Percentiles rank a stretch among this genome's conserved stretches.
Conservation (phyloP, 1,140 invertebrate species). For the Drosophila sturtevanti region DNA sequence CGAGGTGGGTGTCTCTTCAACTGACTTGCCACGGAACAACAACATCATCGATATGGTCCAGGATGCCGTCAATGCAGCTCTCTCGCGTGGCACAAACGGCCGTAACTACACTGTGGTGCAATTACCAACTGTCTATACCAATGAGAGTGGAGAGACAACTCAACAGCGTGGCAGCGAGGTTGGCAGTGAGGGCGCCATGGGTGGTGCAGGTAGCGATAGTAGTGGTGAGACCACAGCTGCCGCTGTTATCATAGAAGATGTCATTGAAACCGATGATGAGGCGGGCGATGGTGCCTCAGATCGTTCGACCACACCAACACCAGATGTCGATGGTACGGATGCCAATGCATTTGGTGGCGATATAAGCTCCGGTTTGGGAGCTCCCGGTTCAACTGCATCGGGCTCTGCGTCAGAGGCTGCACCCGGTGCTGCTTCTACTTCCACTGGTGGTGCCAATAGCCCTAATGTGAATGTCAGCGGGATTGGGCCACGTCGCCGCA, state of each 20-base stretch:
- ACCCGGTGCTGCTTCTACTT: background rate
- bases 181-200: conserved; percentile 22
- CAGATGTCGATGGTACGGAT: conserved; percentile 25
- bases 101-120: conserved; percentile 78
- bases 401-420: conserved; percentile 8
- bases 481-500: conserved; percentile 69
- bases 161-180: conserved; percentile 25
- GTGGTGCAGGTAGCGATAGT: conserved; percentile 28
- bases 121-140: conserved; percentile 69
- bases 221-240: conserved; percentile 58
- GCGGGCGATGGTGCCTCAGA: conserved; percentile 40
- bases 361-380: background rate
- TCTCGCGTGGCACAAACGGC: conserved; percentile 66
- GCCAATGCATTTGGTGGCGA: conserved; percentile 14
- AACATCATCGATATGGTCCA: conserved; percentile 81
- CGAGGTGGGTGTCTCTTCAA: conserved; percentile 81
- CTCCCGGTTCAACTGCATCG: background rate
- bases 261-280: conserved; percentile 62
- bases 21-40: conserved; percentile 78
- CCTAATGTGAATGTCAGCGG: conserved; percentile 26
- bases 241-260: conserved; percentile 71
- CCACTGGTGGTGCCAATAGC: conserved; percentile 15
- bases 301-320: conserved; percentile 33
- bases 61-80: conserved; percentile 77
- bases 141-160: conserved; percentile 40